phyloP scores from a whole-genome alignment of 2,113 vertebrate genomes.

The Nannobrachium achirus region DNA sequence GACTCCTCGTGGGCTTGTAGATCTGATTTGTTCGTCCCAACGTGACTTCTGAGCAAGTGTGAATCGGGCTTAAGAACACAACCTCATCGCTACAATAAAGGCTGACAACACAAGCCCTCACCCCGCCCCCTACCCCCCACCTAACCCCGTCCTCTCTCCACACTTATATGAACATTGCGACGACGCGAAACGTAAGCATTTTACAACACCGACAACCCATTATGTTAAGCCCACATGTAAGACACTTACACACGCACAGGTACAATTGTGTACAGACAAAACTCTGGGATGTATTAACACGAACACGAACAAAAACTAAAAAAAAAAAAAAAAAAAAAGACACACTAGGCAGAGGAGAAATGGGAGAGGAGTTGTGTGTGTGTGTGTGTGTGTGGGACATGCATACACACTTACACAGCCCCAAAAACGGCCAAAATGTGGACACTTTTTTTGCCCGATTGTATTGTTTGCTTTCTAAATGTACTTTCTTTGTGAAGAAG shows the following conservation, averaged over 20 bases:
- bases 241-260: conserved; percentile 49
- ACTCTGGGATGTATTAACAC: conserved; percentile 71
- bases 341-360: conserved; percentile 42
- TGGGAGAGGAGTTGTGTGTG: conserved; percentile 42
- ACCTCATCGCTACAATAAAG: no score
- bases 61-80: no score
- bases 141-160: no score
- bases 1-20: no score
- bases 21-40: no score
- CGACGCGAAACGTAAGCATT: not conserved
- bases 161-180: not conserved
- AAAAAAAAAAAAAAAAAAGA: conserved; percentile 38
- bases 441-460: conserved; percentile 65
- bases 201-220: not conserved
- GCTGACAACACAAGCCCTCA: no score
- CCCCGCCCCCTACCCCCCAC: no score
- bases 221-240: no score
- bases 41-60: no score
- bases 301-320: conserved; percentile 30
- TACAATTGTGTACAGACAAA: conserved; percentile 62
- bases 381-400: conserved; percentile 38
- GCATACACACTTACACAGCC: no score
- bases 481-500: conserved; percentile 73
- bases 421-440: conserved; percentile 53
- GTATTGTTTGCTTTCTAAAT: conserved; percentile 74